Evolutionary conservation across 2,797 vertebrate species (phyloP), one percentile per base, ranked within the genome.

Genomic region (Fistularia tabacaria): DNA sequence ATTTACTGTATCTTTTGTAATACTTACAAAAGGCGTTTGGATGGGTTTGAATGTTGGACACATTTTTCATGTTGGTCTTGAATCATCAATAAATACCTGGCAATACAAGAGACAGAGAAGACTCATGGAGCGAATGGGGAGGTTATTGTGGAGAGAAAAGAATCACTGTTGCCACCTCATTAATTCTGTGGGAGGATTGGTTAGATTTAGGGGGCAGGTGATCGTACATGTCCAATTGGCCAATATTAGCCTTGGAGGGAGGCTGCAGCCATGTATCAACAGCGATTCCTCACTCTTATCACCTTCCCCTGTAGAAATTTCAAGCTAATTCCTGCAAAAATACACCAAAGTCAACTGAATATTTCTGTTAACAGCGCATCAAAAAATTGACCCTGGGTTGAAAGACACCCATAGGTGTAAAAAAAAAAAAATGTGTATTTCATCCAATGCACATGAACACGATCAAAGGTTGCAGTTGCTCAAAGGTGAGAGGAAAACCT

Each of bases 141-240:
- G 38, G 36, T 50, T 40, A 13, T 14, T 54, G 36, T 43, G 36
- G 13, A 42, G 54, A 59, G n/a, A 40, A 25, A 25, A 25, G 50
- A 62, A 38, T 41, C 37, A 38, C 51, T 11, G 12, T 8, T 43
- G 15, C 43, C 52, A 8, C 36, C 60, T 63, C 59, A 66, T 62
- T 56, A 54, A 62, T 38, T 38, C 7, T 51, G 15, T 41, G 25
- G 54, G 8, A 42, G 14, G 36, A 9, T 48, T 41, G 14, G 38
- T 41, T 54, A 37, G 14, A 46, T 46, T 39, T 10, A 39, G 10
- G 6, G 6, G n/a, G n/a, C n/a, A n/a, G n/a, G n/a, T n/a, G n/a
- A n/a, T n/a, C n/a, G n/a, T n/a, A n/a, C n/a, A n/a, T n/a, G n/a
- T n/a, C 14, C 45, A 47, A 44, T 36, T 51, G 25, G 25, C 25